Evolutionary conservation across 2,797 vertebrate genomes (phyloP).

Genomic region (Coreius guichenoti): DNA sequence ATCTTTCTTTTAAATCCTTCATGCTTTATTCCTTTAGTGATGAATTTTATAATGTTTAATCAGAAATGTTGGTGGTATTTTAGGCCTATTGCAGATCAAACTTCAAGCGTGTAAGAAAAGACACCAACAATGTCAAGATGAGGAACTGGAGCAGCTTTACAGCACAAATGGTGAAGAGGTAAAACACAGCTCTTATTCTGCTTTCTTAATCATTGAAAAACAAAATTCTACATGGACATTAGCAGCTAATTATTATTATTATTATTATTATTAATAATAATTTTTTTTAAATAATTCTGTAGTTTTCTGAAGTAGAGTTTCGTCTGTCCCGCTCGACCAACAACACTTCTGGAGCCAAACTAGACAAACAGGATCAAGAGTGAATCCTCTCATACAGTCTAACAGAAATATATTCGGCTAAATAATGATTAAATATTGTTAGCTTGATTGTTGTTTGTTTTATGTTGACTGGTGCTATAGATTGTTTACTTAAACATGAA

Average conservation of each 20-base stretch:
- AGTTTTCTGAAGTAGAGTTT: constrained; percentile 2
- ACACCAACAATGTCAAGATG: neutral
- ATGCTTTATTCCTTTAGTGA: neutral
- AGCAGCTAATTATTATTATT: neutral
- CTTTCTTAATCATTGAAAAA: neutral
- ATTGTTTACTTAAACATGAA: neutral
- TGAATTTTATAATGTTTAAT: neutral
- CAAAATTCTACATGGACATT: neutral
- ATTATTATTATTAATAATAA: no score
- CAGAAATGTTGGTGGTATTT: neutral
- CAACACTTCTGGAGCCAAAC: neutral
- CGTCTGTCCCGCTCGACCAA: neutral
- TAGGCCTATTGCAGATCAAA: neutral
- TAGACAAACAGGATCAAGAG: neutral
- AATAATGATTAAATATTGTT: neutral
- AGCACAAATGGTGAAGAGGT: neutral
- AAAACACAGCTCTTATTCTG: neutral
- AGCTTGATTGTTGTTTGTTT: neutral
- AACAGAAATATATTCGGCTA: neutral
- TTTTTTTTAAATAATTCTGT: neutral
- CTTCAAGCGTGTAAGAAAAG: neutral
- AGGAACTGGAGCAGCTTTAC: neutral
- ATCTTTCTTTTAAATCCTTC: neutral
- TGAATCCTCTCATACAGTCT: neutral
- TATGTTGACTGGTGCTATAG: neutral